Evolutionary conservation across 1,140 invertebrate species (phyloP).

Genomic region (Orussus abietinus): DNA sequence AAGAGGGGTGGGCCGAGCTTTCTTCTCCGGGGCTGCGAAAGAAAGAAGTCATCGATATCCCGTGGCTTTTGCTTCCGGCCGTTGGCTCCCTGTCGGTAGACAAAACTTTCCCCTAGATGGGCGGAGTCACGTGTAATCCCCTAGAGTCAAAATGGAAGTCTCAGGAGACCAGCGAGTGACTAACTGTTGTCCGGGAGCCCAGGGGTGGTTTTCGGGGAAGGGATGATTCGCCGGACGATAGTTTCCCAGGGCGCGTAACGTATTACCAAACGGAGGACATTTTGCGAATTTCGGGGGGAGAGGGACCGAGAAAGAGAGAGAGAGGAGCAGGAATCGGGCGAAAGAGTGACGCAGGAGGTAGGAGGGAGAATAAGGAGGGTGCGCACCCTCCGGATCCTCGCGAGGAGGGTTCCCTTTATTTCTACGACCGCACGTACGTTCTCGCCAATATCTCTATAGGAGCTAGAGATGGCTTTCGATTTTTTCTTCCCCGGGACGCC

Average conservation of each 20-base stretch:
- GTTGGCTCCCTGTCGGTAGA: conserved; percentile 29
- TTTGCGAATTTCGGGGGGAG: conserved; percentile 30
- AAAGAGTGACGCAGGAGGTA: background rate
- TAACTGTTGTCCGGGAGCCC: conserved; percentile 34
- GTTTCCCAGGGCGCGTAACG: conserved; percentile 29
- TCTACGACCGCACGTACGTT: conserved; percentile 19
- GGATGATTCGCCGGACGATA: conserved; percentile 31
- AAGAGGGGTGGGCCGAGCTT: too few species aligned
- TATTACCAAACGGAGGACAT: conserved; percentile 38
- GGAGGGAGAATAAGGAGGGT: too few species aligned
- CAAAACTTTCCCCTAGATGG: conserved; percentile 47
- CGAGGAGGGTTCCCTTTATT: conserved; percentile 14
- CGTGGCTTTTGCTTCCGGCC: conserved; percentile 44
- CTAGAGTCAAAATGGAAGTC: conserved; percentile 55
- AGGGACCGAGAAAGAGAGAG: too few species aligned
- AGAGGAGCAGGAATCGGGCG: background rate
- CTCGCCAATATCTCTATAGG: conserved; percentile 20
- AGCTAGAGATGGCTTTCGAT: conserved; percentile 29
- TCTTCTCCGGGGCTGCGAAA: too few species aligned
- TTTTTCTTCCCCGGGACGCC: conserved; percentile 9
- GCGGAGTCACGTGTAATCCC: conserved; percentile 55
- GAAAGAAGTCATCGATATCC: conserved; percentile 50
- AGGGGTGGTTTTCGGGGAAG: conserved; percentile 16
- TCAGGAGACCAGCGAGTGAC: conserved; percentile 40
- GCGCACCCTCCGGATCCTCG: background rate